Base-by-base conservation (phyloP, 1,140 invertebrate species). In the Solenopsis invicta region DNA sequence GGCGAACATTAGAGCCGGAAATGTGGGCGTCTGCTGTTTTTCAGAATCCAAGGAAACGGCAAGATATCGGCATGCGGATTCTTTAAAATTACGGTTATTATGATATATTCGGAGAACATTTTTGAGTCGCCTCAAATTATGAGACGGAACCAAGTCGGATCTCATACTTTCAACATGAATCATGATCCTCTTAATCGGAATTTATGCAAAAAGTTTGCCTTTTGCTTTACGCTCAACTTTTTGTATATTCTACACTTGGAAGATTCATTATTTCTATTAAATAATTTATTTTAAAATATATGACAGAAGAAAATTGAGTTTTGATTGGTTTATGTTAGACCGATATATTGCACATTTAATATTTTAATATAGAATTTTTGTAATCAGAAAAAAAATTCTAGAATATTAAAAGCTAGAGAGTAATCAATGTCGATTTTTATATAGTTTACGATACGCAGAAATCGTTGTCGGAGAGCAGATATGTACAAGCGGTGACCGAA, bases 21-120 rank as follows among this genome's bases (percentile, higher is more conserved):
- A 80, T 50, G 54, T 41, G 50, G 34, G 62, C 10, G 66, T 86
- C 75, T 67, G 66, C 75, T 45, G 61, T 86, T 86, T 86, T 80
- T 48, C 41, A 48, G 84, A 80, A 59, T 41, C 29, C 50, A 12
- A 21, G 62, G 21, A 80, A 66, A 67, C 62, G 34, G 34, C 4
- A 18, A 21, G 37, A n/a, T 85, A 85, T 85, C 48, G 82, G 72
- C 45, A 76, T 50, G 59, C 21, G 29, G n/a, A 85, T 77, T 37
- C 61, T 50, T 52, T 66, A 45, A 76, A 85, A 77, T 76, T 77
- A 85, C 21, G 34, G 59, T 85, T 75, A 62, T 29, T 52, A 34
- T 66, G 76, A 78, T 48, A 48, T 66, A 78, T 66, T 48, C 13
- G 41, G 13, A 16, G 59, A 56, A 71, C 21, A 59, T 45, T 29